Evolutionary conservation across 2,888 invertebrate genomes (phyloP), one percentile per base, ranked within the genome.

Genomic region (Euzophera pinguis): DNA sequence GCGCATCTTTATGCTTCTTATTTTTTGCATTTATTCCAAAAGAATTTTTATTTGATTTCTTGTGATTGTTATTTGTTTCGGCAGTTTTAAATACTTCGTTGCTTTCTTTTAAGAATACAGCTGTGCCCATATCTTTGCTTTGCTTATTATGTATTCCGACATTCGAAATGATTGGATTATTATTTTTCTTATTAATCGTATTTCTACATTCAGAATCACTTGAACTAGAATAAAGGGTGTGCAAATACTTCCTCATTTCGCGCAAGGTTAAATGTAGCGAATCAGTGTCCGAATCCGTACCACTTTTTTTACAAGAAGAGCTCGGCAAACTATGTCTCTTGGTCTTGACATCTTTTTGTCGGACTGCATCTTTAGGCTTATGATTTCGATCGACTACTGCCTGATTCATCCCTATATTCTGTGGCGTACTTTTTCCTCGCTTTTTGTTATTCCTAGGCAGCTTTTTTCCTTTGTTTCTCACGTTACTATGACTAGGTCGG

Each of bases 221-320:
- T 45, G 94, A 93, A 78, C 94, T 94, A 34, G 95, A 95, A 76
- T 96, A 96, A 41, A 96, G 87, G 6, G 95, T 95, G 62, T 96
- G 95, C 67, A 96, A 91, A 78, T 96, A 96, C 69, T 95, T 95
- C 59, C 96, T 92, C 72, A 96, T 96, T 84, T 96, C 96, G 64
- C 95, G 94, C 53, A 97, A 83, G 8, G 96, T 96, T 93, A 96
- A 94, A 76, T 96, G 96, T 58, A 96, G 92, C 2, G 89, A 84
- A 74, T 96, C 96, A 1, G 92, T 91, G 52, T 91, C 91, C 48
- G 92, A 92, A 57, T 92, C 93, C 12, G 90, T 84, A 17, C 70
- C 65, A 60, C 80, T 88, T 60, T 87, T 91, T 59, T 90, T 91
- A 42, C 86, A 88, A 5, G 94, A 94, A 3, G 93, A 93, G 35